These are phyloP conservation scores for Melanotaenia duboulayi DNA, from an alignment of 2,113 vertebrate species.

Conservation along the genomic window DNA sequence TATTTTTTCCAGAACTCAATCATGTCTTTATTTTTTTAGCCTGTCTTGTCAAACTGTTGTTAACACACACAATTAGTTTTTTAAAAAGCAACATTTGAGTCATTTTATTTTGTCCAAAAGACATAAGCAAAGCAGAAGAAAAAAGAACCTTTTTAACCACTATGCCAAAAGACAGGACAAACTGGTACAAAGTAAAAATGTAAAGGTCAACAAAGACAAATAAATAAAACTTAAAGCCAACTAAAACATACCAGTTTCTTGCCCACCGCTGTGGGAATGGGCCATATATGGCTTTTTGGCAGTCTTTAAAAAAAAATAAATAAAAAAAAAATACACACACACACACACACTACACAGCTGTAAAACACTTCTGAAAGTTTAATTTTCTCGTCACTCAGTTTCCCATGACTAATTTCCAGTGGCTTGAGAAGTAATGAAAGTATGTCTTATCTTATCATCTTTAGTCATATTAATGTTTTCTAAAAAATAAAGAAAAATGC, in stretches of 20 bases:
- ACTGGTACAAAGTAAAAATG: constrained; percentile 15
- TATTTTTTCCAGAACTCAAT: not conserved
- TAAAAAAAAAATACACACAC: not conserved
- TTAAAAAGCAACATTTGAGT: not conserved
- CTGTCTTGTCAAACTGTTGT: too few relatives aligned
- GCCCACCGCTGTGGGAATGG: constrained; percentile 58
- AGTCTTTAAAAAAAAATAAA: constrained; percentile 17
- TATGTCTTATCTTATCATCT: not conserved
- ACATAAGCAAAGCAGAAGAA: too few relatives aligned
- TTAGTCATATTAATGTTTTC: not conserved
- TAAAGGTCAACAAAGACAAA: constrained; percentile 23
- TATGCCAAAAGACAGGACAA: not conserved
- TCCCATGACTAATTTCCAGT: not conserved
- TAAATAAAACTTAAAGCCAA: constrained; percentile 47
- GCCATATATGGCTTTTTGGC: constrained; percentile 57
- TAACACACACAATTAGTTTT: not conserved
- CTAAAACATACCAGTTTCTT: constrained; percentile 23
- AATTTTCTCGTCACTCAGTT: not conserved
- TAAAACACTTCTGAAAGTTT: not conserved
- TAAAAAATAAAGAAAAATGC: not conserved
- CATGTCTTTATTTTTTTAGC: too few relatives aligned
- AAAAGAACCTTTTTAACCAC: not conserved
- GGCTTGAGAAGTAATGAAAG: not conserved
- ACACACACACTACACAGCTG: not conserved
- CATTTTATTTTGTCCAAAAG: too few relatives aligned